Base-by-base conservation (phyloP, 2,888 invertebrate species). In the Cremastinae sp. region DNA sequence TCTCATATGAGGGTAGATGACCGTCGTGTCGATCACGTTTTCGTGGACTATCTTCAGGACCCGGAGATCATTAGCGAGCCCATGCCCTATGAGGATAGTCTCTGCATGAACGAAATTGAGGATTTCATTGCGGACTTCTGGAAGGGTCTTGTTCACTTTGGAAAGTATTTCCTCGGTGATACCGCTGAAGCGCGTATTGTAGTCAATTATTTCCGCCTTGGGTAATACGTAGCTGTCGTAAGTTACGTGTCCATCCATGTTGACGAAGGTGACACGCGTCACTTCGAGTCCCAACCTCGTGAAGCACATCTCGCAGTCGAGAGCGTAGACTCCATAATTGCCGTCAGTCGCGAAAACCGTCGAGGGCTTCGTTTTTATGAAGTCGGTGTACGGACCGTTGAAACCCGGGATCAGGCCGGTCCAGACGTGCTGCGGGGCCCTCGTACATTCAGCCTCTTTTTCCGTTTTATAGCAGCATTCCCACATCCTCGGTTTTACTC, bases 241-340 rank as follows among this genome's bases (percentile, higher is more conserved):
- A 10, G 97, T 94, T 28, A 95, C 90, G 53, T 93, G 91, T 2
- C 96, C 95, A 85, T 96, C 93, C 34, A 93, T 90, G 38, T 92
- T 92, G 66, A 98, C 93, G 65, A 98, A 93, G 5, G 97, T 96
- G 28, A 98, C 94, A 89, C 97, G 94, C 16, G 96, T 95, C 66
- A 98, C 90, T 89, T 98, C 98, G 56, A 96, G 91, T 0, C 98
- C 98, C 16, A 92, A 91, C 0, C 94, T 94, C 2, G 98, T 98
- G 88, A 95, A 98, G 83, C 96, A 96, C 98, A 98, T 99, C 91
- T 99, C 99, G 88, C 98, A 98, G 90, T 99, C 99, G 20, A 99
- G 88, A 0, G 97, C 96, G 89, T 94, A 97, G 0, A 96, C 93
- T 0, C 91, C 91, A 71, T 88, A 90, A 75, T 90, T 87, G 0